A percentile compares a stretch with the other conserved stretches of the same genome.
phyloP scores from a whole-genome alignment of 2,797 vertebrate species.

The Delichon dasypus region DNA sequence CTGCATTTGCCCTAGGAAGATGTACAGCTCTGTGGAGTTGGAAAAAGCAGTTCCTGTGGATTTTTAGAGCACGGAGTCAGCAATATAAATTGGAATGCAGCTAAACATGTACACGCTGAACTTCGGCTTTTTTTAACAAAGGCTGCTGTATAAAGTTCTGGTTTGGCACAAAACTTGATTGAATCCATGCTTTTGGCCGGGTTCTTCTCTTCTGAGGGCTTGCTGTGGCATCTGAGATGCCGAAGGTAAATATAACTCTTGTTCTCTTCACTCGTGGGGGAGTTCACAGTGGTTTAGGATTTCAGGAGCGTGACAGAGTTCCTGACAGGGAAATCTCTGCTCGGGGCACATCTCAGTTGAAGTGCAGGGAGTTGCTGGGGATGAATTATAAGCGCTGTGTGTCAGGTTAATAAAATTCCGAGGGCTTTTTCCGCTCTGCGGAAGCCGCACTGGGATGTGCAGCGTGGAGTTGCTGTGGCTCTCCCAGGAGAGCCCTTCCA shows the following conservation, averaged over 20 bases:
- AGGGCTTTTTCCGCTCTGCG: neutral
- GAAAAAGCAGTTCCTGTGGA: neutral
- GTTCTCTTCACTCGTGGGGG: neutral
- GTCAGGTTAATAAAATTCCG: neutral
- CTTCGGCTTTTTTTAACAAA: neutral
- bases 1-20: neutral
- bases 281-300: neutral
- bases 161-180: neutral
- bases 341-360: neutral
- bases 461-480: fast-evolving
- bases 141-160: neutral
- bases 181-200: neutral
- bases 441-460: fast-evolving
- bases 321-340: neutral
- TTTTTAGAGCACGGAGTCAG: neutral
- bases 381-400: neutral
- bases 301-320: neutral
- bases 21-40: fast-evolving
- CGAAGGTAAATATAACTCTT: neutral
- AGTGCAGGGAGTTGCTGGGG: neutral
- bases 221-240: neutral
- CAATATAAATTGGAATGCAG: neutral
- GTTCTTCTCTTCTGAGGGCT: neutral
- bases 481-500: fast-evolving
- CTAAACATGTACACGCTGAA: neutral